Evolutionary conservation across 2,113 vertebrate genomes (phyloP).

Genomic region (Hoplias malabaricus): DNA sequence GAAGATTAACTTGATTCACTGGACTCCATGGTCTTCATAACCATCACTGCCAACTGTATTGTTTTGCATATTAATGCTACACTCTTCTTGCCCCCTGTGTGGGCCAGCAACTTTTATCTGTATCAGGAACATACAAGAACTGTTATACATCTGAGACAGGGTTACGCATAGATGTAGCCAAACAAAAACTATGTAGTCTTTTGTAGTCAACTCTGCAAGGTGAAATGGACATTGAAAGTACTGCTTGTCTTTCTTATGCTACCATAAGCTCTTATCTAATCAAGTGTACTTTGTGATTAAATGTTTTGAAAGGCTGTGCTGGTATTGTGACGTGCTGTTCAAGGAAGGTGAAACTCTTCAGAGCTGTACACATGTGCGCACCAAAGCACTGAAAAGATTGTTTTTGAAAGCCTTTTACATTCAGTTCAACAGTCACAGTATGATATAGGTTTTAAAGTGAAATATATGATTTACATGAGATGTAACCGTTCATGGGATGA

Average conservation of each 20-base stretch:
- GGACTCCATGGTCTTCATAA: background rate
- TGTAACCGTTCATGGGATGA: no score
- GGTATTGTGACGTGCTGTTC: background rate
- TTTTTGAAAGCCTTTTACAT: background rate
- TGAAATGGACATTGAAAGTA: slow-evolving; percentile 34
- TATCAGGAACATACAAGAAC: background rate
- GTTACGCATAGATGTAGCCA: background rate
- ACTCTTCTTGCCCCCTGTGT: slow-evolving; percentile 9
- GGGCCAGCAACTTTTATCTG: slow-evolving; percentile 2
- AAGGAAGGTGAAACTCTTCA: background rate
- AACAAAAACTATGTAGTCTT: slow-evolving; percentile 2
- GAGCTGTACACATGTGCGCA: background rate
- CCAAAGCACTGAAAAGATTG: background rate
- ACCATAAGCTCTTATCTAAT: slow-evolving; percentile 36
- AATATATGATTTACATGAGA: no score
- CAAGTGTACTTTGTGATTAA: slow-evolving; percentile 37
- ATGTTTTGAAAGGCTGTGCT: slow-evolving; percentile 15
- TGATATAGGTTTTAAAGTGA: no score
- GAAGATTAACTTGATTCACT: slow-evolving; percentile 8
- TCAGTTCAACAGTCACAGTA: no score
- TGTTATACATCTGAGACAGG: background rate
- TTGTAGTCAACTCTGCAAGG: background rate
- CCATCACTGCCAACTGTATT: background rate
- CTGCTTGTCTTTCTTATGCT: background rate
- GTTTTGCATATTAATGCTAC: background rate